Evolutionary conservation across 2,797 vertebrate genomes (phyloP).

Genomic region (Picus viridis): DNA sequence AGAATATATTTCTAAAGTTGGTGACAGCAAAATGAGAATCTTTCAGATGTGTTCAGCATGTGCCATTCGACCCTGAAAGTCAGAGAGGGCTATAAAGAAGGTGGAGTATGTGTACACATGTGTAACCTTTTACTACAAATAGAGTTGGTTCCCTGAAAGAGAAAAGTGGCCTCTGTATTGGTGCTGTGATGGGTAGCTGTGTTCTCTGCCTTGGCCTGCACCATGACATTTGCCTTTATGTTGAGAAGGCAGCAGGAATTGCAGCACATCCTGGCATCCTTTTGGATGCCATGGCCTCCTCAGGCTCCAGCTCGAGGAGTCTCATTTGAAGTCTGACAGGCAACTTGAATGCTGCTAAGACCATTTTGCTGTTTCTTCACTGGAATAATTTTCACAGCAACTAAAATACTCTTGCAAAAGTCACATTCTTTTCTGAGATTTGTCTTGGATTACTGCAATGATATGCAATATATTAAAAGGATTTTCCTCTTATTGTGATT

Average conservation of each 20-base stretch:
- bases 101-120: background rate
- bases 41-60: background rate
- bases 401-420: slow-evolving; percentile 29
- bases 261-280: background rate
- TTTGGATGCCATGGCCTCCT: background rate
- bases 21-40: background rate
- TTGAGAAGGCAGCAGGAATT: background rate
- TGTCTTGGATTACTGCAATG: slow-evolving; percentile 44
- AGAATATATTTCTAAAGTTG: background rate
- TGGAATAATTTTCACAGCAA: slow-evolving; percentile 3
- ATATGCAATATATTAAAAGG: slow-evolving; percentile 29
- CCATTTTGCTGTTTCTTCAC: background rate
- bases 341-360: background rate
- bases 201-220: background rate
- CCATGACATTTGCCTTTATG: background rate
- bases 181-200: background rate
- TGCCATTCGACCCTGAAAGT: background rate
- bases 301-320: background rate
- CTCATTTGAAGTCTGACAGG: background rate
- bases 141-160: background rate
- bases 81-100: background rate
- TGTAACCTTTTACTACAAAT: background rate
- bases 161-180: background rate
- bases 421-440: slow-evolving; percentile 14
- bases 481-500: slow-evolving; percentile 23